Evolutionary conservation across 2,888 invertebrate genomes (phyloP), one percentile per base, ranked within the genome.

Genomic region (Platycnemis pennipes): DNA sequence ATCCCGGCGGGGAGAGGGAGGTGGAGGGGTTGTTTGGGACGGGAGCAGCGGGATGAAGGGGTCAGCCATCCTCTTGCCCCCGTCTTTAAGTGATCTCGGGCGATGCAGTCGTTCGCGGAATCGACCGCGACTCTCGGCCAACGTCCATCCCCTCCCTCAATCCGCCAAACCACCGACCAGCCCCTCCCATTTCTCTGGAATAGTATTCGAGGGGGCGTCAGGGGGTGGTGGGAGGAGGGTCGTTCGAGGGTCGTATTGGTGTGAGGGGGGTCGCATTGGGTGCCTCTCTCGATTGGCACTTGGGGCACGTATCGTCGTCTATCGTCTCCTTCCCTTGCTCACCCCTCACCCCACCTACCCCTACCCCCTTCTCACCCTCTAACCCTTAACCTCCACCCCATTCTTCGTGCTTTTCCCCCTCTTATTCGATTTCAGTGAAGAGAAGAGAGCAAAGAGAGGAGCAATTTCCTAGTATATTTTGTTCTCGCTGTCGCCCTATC

Each of bases 51-150:
- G 77, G 77, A 77, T 37, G 11, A 37, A 77, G 37, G 37, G 37
- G 77, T 77, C 37, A 2, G 13, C 63, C 26, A 7, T n/a, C 63
- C n/a, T 7, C 63, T 26, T 19, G 63, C 63, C 63, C 26, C 77
- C 31, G 37, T 77, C 77, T 77, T 89, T 56, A 44, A 56, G 89
- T 42, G 89, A 89, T 89, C 56, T 89, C 89, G 42, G 89, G 26
- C 37, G 56, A 63, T 42, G 37, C 3, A 16, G 89, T 37, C 53
- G 31, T 89, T 89, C 89, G 89, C 22, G 42, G 89, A 89, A 89
- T 89, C 26, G 89, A 89, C 89, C 89, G 42, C 89, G 8, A 26
- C 42, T 56, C 53, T 89, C 53, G 89, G 53, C 89, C 89, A 89
- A 89, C 56, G 8, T 56, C 26, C 56, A 42, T 37, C 0, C 2